Evolutionary conservation across 2,113 vertebrate species (phyloP).

Genomic region (Ameiurus melas): DNA sequence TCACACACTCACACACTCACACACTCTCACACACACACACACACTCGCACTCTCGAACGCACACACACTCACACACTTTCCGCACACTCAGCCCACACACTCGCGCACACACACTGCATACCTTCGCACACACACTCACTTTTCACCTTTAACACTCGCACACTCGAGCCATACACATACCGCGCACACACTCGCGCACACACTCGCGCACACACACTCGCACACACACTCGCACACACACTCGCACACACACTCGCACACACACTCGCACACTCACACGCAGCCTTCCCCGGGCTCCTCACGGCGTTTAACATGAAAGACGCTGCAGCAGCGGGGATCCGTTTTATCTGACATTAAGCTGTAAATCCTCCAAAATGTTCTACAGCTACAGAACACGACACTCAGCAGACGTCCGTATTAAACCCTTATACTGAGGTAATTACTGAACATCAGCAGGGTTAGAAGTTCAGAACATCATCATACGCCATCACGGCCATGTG

Average conservation of each 20-base stretch:
- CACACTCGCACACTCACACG: no score
- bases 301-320: neutral
- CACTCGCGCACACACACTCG: neutral
- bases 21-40: no score
- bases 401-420: neutral
- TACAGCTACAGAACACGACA: neutral
- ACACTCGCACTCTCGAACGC: no score
- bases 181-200: neutral
- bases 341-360: slow-evolving; percentile 19
- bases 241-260: neutral
- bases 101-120: neutral
- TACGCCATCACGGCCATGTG: neutral
- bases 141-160: slow-evolving; percentile 12
- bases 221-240: neutral
- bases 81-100: neutral
- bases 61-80: neutral
- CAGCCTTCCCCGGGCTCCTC: neutral
- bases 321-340: neutral
- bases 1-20: no score
- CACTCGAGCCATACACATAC: no score
- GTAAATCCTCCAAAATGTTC: neutral
- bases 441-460: neutral
- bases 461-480: neutral
- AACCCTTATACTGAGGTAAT: neutral
- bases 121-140: neutral